Base-by-base conservation (phyloP, 2,888 invertebrate species). In the Pherbina coryleti region DNA sequence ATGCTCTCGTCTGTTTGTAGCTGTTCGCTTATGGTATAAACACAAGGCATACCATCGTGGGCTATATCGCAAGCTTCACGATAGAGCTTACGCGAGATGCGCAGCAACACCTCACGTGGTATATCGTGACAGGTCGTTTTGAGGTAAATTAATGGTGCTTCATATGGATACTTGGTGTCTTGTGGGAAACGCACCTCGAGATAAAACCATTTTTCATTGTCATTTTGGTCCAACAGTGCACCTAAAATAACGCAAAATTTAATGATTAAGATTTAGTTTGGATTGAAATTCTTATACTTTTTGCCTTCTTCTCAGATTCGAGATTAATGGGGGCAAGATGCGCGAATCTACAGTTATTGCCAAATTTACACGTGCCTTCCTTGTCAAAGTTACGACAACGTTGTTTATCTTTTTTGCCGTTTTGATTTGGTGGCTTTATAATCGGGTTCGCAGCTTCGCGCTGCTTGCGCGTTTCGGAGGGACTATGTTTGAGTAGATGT, bases 131-230 rank as follows among this genome's bases (percentile, higher is more conserved):
- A 91, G 80, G 91, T 91, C 0, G 93, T 91, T 89, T 93, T 93
- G 57, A 95, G 89, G 84, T 94, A 95, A 80, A 95, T 91, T 78
- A 93, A 90, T 0, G 95, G 95, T 0, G 94, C 91, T 88, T 95
- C 94, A 84, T 92, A 93, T 0, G 96, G 96, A 88, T 96, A 96
- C 70, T 91, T 91, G 74, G 92, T 92, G 84, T 92, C 92, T 81
- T 92, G 91, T 0, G 94, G 93, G 90, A 96, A 95, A 82, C 95
- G 91, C 83, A 96, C 91, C 91, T 96, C 96, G 83, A 96, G 90
- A 85, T 93, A 91, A 90, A 95, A 92, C 84, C 89, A 87, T 87
- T 90, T 92, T 80, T 82, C 89, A 81, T 88, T 85, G 11, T 86
- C 90, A 82, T 89, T 87, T 31, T 84, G 84, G 70, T 84, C 88